Conservation (phyloP, 2,113 vertebrate genomes). For the Poecile atricapillus region DNA sequence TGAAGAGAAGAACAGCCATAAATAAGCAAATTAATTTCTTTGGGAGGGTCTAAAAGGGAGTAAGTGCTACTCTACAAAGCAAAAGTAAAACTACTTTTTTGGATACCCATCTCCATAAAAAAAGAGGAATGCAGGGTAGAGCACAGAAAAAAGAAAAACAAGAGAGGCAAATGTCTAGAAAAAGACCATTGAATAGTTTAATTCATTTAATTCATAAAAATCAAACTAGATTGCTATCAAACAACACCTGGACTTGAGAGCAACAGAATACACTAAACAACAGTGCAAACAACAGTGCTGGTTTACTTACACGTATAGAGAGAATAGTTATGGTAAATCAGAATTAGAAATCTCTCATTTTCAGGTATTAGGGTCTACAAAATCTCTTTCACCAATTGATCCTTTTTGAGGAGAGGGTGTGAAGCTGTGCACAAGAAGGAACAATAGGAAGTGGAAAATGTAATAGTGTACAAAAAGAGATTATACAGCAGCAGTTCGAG, state of each 20-base stretch:
- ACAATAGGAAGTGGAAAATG: background rate
- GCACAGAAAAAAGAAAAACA: background rate
- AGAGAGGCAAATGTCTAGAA: background rate
- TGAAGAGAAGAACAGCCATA: background rate
- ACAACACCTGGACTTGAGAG: background rate
- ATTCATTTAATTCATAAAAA: background rate
- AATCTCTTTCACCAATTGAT: background rate
- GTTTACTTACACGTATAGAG: background rate
- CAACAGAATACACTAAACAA: background rate
- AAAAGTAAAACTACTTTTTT: background rate
- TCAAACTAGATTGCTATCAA: background rate
- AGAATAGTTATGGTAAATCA: background rate
- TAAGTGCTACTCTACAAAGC: background rate
- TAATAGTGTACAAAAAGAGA: background rate
- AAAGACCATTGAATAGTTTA: background rate
- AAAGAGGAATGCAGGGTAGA: background rate
- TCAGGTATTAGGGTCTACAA: background rate
- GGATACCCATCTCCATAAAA: background rate
- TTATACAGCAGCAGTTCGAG: accelerated
- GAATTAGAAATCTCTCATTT: background rate
- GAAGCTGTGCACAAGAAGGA: background rate
- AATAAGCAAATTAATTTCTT: background rate
- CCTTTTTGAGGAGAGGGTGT: background rate
- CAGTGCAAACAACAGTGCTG: background rate
- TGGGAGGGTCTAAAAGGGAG: background rate